Evolutionary conservation across 2,888 invertebrate genomes (phyloP).

Genomic region (Fragum whitleyi): DNA sequence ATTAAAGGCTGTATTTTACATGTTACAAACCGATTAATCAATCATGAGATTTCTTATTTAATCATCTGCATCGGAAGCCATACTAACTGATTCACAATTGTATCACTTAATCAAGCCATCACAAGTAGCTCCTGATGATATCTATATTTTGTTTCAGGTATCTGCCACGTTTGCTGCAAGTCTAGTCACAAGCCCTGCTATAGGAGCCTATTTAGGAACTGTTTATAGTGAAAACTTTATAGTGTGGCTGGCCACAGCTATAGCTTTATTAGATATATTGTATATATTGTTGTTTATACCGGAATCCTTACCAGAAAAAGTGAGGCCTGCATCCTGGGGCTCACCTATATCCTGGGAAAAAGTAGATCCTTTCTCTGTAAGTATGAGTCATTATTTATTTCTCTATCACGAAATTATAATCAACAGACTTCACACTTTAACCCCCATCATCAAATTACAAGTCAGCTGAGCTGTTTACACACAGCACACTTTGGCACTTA

Average conservation of each 20-base stretch:
- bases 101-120: too few relatives aligned
- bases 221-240: slow-evolving; percentile 93
- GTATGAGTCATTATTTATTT: slow-evolving; percentile 66
- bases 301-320: slow-evolving; percentile 98
- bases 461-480: too few relatives aligned
- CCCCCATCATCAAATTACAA: too few relatives aligned
- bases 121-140: too few relatives aligned
- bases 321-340: slow-evolving; percentile 88
- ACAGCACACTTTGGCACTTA: too few relatives aligned
- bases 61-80: too few relatives aligned
- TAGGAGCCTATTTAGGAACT: slow-evolving; percentile 90
- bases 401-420: too few relatives aligned
- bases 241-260: slow-evolving; percentile 96
- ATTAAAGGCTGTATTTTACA: too few relatives aligned
- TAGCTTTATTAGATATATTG: slow-evolving; percentile 98
- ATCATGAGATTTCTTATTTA: too few relatives aligned
- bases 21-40: too few relatives aligned
- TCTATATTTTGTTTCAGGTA: slow-evolving; percentile 85
- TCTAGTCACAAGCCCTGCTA: slow-evolving; percentile 98
- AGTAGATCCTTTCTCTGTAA: slow-evolving; percentile 97
- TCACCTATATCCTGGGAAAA: slow-evolving; percentile 92
- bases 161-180: slow-evolving; percentile 99
- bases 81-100: too few relatives aligned
- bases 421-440: too few relatives aligned
- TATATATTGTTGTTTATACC: slow-evolving; percentile 99